phyloP scores from a whole-genome alignment of 1,140 invertebrate species.

The Zaprionus taronus region DNA sequence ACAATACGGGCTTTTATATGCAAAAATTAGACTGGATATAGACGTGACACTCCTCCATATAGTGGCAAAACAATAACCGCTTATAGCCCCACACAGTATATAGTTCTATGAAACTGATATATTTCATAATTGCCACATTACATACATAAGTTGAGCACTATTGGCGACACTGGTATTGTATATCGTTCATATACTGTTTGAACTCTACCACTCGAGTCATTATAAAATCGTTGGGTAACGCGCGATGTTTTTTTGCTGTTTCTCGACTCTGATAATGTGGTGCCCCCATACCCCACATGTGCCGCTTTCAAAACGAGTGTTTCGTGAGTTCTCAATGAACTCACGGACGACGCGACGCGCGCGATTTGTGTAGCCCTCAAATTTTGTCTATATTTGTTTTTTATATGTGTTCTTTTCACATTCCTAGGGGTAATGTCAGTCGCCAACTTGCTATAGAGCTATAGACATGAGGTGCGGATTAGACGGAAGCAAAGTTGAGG shows the following conservation, averaged over 20 bases:
- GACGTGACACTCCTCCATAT: constrained; percentile 68
- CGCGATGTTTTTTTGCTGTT: constrained; percentile 53
- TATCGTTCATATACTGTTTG: constrained; percentile 33
- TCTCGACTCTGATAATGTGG: constrained; percentile 19
- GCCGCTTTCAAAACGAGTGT: constrained; percentile 21
- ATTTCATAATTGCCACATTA: constrained; percentile 65
- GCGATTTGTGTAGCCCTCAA: constrained; percentile 29
- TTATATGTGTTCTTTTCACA: constrained; percentile 36
- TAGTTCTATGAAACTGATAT: constrained; percentile 42
- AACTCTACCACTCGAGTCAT: constrained; percentile 39
- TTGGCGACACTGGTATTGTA: constrained; percentile 25
- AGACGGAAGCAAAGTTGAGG: not conserved
- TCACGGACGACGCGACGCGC: constrained; percentile 44
- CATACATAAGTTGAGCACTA: constrained; percentile 32
- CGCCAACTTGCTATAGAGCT: not conserved
- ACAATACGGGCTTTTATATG: constrained; percentile 64
- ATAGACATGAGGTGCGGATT: constrained; percentile 1
- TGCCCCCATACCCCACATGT: constrained; percentile 2
- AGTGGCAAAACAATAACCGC: not conserved
- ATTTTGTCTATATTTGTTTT: constrained; percentile 22
- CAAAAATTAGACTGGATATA: constrained; percentile 54
- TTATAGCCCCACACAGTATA: not conserved
- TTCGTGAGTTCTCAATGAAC: constrained; percentile 52
- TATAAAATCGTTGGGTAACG: constrained; percentile 75
- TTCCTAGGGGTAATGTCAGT: constrained; percentile 39